Evolutionary conservation across 2,797 vertebrate species (phyloP).

Genomic region (Bovichtus diacanthus): DNA sequence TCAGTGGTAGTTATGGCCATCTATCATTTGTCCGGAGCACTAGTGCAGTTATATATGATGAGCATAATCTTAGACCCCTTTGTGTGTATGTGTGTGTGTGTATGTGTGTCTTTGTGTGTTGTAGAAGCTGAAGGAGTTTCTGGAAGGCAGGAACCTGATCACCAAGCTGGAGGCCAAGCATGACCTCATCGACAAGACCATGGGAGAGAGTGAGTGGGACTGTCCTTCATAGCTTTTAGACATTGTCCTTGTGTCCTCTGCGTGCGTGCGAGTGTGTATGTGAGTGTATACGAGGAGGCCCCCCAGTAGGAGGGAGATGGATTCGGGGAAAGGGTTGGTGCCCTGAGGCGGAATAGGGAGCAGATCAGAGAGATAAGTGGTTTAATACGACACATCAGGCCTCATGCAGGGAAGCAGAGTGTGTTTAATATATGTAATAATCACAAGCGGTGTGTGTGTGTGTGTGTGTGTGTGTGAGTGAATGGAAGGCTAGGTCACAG

Average conservation of each 20-base stretch:
- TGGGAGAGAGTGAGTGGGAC: constrained; percentile 95
- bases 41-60: constrained; percentile 5
- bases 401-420: constrained; percentile 45
- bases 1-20: constrained; percentile 69
- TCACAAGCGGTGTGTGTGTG: constrained; percentile 30
- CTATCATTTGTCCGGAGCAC: background rate
- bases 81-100: no score
- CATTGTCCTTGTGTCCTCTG: constrained; percentile 21
- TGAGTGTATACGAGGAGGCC: constrained; percentile 4
- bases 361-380: constrained; percentile 31
- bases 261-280: constrained; percentile 34
- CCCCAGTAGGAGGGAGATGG: constrained; percentile 13
- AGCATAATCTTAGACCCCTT: background rate
- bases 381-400: constrained; percentile 43
- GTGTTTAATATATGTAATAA: constrained; percentile 49
- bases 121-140: constrained; percentile 99
- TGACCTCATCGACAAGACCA: constrained; percentile 95
- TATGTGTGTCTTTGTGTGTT: constrained; percentile 37
- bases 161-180: constrained; percentile 98
- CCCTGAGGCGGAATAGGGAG: constrained; percentile 16
- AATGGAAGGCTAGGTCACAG: constrained; percentile 53
- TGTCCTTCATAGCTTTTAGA: constrained; percentile 45
- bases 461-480: constrained; percentile 2
- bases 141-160: constrained; percentile 98
- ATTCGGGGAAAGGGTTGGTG: constrained; percentile 23